A percentile compares a stretch with the other conserved stretches of the same genome.
These are phyloP conservation scores for Tenthredo scrophulariae DNA, from an alignment of 2,888 invertebrate genomes.

Conservation along the genomic window DNA sequence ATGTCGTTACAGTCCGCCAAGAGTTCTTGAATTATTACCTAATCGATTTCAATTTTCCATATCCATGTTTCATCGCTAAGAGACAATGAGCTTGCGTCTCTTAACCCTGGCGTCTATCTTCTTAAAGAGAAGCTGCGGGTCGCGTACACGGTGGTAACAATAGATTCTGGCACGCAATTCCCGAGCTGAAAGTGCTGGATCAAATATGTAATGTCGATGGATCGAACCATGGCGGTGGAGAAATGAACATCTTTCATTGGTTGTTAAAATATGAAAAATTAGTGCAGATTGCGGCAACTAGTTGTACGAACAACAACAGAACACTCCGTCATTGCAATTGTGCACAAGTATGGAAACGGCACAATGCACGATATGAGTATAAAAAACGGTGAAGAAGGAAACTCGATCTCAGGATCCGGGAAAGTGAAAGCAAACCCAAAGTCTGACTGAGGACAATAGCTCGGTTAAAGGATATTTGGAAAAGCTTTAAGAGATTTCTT, in stretches of 20 bases:
- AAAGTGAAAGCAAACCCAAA: conserved; percentile 25
- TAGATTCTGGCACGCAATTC: conserved; percentile 4
- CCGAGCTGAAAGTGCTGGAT: background rate
- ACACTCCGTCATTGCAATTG: too few species aligned
- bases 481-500: conserved; percentile 5
- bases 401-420: background rate
- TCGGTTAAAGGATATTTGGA: conserved; percentile 10
- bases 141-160: background rate
- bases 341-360: background rate
- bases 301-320: too few species aligned
- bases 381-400: background rate
- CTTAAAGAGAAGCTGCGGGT: conserved; percentile 17
- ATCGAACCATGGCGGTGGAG: background rate
- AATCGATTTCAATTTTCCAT: background rate
- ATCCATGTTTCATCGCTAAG: background rate
- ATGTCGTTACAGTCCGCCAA: background rate
- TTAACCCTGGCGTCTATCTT: background rate
- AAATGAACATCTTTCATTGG: too few species aligned
- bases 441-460: conserved; percentile 4
- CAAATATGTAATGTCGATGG: conserved; percentile 1
- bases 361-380: background rate
- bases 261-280: too few species aligned
- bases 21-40: background rate
- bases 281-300: too few species aligned
- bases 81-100: background rate